phyloP scores from a whole-genome alignment of 2,797 vertebrate species.

The Mus caroli region DNA sequence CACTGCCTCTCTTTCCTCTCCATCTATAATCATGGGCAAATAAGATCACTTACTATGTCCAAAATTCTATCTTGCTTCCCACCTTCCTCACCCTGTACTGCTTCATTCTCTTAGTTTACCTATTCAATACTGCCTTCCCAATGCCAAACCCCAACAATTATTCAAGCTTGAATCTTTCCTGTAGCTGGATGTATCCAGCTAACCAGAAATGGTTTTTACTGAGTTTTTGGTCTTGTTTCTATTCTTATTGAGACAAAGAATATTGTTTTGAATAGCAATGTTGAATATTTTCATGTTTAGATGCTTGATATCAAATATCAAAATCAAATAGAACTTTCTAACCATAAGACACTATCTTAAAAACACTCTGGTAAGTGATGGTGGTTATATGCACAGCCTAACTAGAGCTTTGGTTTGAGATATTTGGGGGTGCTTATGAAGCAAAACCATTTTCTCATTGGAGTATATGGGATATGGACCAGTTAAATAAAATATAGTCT shows the following conservation, averaged over 20 bases:
- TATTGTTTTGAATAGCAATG: constrained; percentile 34
- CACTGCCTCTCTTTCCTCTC: not conserved
- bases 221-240: not conserved
- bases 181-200: too few species aligned
- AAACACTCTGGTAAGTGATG: not conserved
- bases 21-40: not conserved
- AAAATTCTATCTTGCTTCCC: not conserved
- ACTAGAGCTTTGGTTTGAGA: not conserved
- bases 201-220: constrained; percentile 8
- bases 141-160: not conserved
- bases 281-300: constrained; percentile 49
- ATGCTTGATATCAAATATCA: not conserved
- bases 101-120: not conserved
- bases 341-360: not conserved
- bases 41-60: not conserved
- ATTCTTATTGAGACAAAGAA: constrained; percentile 16
- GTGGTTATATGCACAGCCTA: not conserved
- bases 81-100: not conserved
- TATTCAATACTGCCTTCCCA: not conserved
- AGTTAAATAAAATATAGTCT: constrained; percentile 27
- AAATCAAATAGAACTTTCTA: not conserved
- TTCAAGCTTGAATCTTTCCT: constrained; percentile 24
- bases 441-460: not conserved
- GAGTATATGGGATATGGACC: not conserved
- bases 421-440: not conserved